phyloP scores from a whole-genome alignment of 2,797 vertebrate species.

The Hafferia zeledoni region DNA sequence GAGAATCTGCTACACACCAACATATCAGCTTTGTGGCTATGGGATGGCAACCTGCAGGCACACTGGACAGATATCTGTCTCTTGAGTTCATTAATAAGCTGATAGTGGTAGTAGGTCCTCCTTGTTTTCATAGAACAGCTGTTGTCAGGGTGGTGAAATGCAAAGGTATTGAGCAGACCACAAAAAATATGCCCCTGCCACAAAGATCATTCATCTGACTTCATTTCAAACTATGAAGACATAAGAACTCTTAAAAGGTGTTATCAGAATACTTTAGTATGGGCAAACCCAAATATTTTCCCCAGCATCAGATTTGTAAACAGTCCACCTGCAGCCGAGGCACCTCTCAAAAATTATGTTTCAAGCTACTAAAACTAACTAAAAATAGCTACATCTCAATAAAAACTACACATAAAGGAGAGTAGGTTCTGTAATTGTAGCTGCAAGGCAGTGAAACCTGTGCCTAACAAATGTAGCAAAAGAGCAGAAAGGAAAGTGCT shows the following conservation, averaged over 20 bases:
- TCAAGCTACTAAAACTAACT: neutral
- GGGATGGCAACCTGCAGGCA: neutral
- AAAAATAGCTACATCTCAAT: neutral
- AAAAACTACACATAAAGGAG: neutral
- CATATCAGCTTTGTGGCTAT: neutral
- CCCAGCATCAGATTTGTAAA: neutral
- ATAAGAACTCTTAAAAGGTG: neutral
- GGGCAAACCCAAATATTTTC: neutral
- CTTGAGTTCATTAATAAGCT: neutral
- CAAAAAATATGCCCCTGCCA: neutral
- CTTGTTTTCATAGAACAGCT: neutral
- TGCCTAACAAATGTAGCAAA: no score
- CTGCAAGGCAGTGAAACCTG: neutral
- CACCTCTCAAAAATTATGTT: neutral
- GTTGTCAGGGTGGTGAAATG: neutral
- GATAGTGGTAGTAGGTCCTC: neutral
- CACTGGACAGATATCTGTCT: neutral
- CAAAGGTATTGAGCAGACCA: neutral
- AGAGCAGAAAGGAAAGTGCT: neutral
- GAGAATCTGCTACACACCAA: neutral
- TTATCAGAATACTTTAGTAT: neutral
- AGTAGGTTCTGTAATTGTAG: neutral
- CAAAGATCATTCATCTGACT: neutral
- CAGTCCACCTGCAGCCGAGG: neutral
- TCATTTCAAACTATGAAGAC: neutral